These are phyloP conservation scores for Cataglyphis albicans DNA, from an alignment of 2,888 invertebrate species.

Conservation along the genomic window DNA sequence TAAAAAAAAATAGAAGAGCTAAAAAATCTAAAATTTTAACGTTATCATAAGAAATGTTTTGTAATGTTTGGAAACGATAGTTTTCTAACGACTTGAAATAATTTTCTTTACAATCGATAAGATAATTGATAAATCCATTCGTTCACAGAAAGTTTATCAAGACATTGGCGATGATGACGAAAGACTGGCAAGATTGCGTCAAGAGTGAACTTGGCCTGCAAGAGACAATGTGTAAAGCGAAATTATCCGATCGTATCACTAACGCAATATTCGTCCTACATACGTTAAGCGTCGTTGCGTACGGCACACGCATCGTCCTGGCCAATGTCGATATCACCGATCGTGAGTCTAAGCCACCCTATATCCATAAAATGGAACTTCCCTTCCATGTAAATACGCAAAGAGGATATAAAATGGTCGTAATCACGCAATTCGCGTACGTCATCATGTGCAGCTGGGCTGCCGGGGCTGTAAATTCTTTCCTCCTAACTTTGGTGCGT, in stretches of 20 bases:
- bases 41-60: background rate
- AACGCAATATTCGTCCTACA: constrained; percentile 32
- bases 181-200: constrained; percentile 25
- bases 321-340: constrained; percentile 16
- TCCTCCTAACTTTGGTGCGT: constrained; percentile 34
- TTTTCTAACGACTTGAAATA: background rate
- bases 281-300: constrained; percentile 13
- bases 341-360: background rate
- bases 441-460: background rate
- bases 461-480: constrained; percentile 32
- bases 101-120: constrained; percentile 3
- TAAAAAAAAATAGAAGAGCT: background rate
- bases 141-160: constrained; percentile 34
- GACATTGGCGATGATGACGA: constrained; percentile 6
- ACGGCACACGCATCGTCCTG: background rate
- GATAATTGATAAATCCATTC: constrained; percentile 25
- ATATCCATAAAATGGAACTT: constrained; percentile 50
- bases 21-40: background rate
- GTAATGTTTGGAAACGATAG: background rate
- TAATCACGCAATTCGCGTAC: constrained; percentile 38
- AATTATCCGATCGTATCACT: constrained; percentile 20
- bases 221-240: constrained; percentile 7
- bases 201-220: background rate
- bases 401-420: constrained; percentile 52
- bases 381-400: constrained; percentile 57